Evolutionary conservation across 2,888 invertebrate species (phyloP).

Genomic region (Pandemis heparana): DNA sequence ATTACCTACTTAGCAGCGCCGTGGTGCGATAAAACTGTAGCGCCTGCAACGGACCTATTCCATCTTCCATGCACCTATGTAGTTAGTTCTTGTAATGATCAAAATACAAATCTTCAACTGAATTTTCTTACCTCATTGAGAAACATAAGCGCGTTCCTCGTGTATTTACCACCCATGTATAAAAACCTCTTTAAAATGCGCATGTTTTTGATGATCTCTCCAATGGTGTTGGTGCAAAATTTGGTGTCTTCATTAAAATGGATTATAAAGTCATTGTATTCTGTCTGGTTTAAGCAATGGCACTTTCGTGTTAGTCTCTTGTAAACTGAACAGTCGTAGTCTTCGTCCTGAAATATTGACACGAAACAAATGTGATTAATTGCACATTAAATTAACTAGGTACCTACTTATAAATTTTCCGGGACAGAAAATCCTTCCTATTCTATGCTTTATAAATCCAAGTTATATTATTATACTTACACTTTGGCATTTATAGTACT

Average conservation of each 20-base stretch:
- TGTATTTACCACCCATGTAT: slow-evolving; percentile 71
- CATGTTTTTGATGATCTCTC: slow-evolving; percentile 77
- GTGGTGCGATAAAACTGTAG: no score
- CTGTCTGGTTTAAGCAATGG: slow-evolving; percentile 65
- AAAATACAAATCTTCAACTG: no score
- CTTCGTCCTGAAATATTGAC: slow-evolving; percentile 56
- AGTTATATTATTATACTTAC: no score
- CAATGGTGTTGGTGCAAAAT: slow-evolving; percentile 64
- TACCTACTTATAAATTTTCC: no score
- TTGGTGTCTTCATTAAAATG: slow-evolving; percentile 75
- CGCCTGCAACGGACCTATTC: no score
- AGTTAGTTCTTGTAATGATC: no score
- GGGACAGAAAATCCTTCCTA: no score
- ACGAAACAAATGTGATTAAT: neutral
- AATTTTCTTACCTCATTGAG: slow-evolving; percentile 65
- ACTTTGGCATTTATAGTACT: no score
- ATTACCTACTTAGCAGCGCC: no score
- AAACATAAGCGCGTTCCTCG: slow-evolving; percentile 71
- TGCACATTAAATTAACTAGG: neutral
- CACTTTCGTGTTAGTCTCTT: slow-evolving; percentile 75
- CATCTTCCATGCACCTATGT: no score
- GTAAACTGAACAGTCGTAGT: slow-evolving; percentile 74
- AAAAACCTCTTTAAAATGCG: slow-evolving; percentile 75
- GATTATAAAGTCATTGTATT: slow-evolving; percentile 75
- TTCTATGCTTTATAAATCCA: no score